phyloP scores from a whole-genome alignment of 2,113 vertebrate species.

The Spermophilus dauricus region DNA sequence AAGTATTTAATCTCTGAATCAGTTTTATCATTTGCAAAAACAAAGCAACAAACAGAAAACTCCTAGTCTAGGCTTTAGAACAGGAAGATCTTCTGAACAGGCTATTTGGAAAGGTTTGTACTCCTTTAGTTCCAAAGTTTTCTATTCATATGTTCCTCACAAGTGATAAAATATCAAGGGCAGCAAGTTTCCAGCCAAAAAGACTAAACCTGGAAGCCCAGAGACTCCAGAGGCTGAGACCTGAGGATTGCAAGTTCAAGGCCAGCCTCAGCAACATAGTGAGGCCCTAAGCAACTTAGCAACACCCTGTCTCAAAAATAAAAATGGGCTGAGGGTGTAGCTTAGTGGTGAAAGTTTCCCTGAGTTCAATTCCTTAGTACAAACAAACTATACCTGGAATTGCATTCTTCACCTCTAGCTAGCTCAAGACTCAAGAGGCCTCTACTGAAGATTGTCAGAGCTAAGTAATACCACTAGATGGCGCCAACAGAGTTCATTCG shows the following conservation, averaged over 20 bases:
- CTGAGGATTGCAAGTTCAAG: too few species aligned
- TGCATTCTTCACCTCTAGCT: too few species aligned
- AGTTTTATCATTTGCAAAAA: background rate
- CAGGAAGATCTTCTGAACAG: background rate
- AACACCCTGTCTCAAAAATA: too few species aligned
- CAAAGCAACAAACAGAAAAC: background rate
- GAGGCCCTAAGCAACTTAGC: too few species aligned
- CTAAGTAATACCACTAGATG: background rate
- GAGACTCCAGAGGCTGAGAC: too few species aligned
- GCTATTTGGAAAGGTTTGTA: background rate
- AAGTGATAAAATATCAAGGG: background rate
- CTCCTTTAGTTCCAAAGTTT: background rate
- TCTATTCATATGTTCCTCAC: background rate
- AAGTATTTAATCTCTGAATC: background rate
- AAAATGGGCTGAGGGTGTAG: too few species aligned
- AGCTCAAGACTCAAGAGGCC: background rate
- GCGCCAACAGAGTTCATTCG: background rate
- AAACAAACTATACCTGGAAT: too few species aligned
- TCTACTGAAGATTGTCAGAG: fast-evolving
- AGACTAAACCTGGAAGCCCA: background rate
- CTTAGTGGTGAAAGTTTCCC: too few species aligned
- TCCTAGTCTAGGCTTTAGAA: background rate
- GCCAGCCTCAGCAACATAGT: too few species aligned
- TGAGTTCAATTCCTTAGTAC: too few species aligned
- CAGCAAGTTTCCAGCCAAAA: background rate